These are phyloP conservation scores for Amblyopsis rosae DNA, from an alignment of 2,113 vertebrate genomes.

Conservation along the genomic window DNA sequence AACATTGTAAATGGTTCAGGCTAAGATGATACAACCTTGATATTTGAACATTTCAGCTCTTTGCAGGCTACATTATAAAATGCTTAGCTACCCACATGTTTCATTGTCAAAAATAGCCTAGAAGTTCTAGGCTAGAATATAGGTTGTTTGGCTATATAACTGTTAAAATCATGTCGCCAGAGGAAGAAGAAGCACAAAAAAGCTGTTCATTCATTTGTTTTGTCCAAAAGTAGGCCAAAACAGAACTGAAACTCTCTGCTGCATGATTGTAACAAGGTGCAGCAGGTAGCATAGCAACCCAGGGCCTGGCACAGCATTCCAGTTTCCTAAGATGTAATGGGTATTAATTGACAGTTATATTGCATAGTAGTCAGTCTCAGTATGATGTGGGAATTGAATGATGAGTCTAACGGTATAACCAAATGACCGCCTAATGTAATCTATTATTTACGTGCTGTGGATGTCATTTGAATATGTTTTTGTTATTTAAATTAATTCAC, in stretches of 20 bases:
- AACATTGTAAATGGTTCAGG: no score
- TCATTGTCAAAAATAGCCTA: no score
- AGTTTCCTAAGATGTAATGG: conserved; percentile 21
- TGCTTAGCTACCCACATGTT: no score
- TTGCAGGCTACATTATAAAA: no score
- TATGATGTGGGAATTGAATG: background rate
- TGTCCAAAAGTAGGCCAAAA: conserved; percentile 5
- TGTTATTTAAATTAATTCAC: conserved; percentile 50
- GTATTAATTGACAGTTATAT: background rate
- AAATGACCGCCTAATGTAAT: conserved; percentile 32
- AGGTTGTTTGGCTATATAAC: background rate
- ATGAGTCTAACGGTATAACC: no score
- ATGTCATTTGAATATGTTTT: conserved; percentile 29
- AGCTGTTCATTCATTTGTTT: background rate
- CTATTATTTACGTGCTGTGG: conserved; percentile 33
- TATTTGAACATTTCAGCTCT: no score
- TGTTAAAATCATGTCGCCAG: background rate
- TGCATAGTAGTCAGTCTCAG: background rate
- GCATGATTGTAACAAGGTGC: conserved; percentile 39
- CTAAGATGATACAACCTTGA: no score
- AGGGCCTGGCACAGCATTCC: conserved; percentile 57
- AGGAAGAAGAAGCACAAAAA: background rate
- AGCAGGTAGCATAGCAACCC: conserved; percentile 58
- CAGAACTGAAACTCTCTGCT: conserved; percentile 11
- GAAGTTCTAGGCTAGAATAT: no score